Percentiles rank a stretch among this genome's conserved stretches.
Conservation (phyloP, 2,113 vertebrate species). For the Chloroceryle aenea region DNA sequence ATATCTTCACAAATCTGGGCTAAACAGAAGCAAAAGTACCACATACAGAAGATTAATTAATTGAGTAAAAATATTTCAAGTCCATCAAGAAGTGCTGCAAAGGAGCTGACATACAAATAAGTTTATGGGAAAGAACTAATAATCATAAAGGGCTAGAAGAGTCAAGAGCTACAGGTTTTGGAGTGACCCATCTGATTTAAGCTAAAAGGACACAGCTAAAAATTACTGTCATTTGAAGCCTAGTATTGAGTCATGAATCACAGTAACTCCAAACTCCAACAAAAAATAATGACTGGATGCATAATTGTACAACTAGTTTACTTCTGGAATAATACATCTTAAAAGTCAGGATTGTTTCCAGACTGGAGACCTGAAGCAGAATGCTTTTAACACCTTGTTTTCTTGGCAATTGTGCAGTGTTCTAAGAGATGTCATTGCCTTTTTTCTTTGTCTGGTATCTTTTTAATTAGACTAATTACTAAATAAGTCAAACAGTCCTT, state of each 20-base stretch:
- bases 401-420: not conserved
- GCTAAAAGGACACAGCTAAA: not conserved
- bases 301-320: not conserved
- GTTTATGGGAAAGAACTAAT: not conserved
- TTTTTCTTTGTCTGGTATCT: not conserved
- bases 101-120: not conserved
- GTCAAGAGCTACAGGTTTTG: not conserved
- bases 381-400: not conserved
- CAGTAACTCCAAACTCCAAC: not conserved
- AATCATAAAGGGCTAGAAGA: not conserved
- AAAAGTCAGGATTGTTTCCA: not conserved
- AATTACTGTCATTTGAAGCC: not conserved
- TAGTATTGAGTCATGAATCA: not conserved
- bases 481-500: not conserved
- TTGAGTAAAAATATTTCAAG: not conserved
- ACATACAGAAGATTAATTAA: not conserved
- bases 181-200: not conserved
- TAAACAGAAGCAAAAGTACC: not conserved
- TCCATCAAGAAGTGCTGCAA: not conserved
- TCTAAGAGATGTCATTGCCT: not conserved
- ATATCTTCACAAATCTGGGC: not conserved
- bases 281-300: not conserved
- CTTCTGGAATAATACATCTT: not conserved
- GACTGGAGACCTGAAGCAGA: not conserved
- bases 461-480: conserved; percentile 17